Conservation (phyloP, 2,113 vertebrate genomes). For the Andinoacara biseriatus region DNA sequence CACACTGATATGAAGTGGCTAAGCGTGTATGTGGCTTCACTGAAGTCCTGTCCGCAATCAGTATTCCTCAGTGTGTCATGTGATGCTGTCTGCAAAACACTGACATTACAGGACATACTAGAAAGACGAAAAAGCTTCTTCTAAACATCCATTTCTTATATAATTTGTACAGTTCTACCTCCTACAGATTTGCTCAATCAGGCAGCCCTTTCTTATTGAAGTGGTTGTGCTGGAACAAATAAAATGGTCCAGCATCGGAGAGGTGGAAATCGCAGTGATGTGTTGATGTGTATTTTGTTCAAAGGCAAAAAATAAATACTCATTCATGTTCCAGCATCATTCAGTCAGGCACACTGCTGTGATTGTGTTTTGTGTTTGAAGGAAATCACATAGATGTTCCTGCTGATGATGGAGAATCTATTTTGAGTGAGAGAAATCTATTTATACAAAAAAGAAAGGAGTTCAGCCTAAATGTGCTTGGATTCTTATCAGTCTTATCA, state of each 20-base stretch:
- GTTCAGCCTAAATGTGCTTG: conserved; percentile 8
- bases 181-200: conserved; percentile 55
- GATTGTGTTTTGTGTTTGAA: conserved; percentile 19
- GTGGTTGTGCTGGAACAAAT: conserved; percentile 35
- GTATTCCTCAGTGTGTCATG: conserved; percentile 8
- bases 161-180: conserved; percentile 61
- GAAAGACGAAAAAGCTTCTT: background rate
- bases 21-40: background rate
- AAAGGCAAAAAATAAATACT: background rate
- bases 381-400: conserved; percentile 33
- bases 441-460: conserved; percentile 29
- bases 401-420: conserved; percentile 26
- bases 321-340: conserved; percentile 21
- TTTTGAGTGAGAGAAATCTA: conserved; percentile 28
- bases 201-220: conserved; percentile 35
- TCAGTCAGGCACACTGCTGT: background rate
- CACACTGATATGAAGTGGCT: conserved; percentile 1
- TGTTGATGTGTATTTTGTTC: conserved; percentile 32
- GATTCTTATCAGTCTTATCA: background rate
- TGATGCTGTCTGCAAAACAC: conserved; percentile 38
- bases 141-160: conserved; percentile 49
- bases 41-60: conserved; percentile 26
- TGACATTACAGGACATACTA: conserved; percentile 10
- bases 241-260: conserved; percentile 26
- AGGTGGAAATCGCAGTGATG: conserved; percentile 36